Evolutionary conservation across 2,113 vertebrate genomes (phyloP), one percentile per base, ranked within the genome.

Genomic region (Gopherus evgoodei): DNA sequence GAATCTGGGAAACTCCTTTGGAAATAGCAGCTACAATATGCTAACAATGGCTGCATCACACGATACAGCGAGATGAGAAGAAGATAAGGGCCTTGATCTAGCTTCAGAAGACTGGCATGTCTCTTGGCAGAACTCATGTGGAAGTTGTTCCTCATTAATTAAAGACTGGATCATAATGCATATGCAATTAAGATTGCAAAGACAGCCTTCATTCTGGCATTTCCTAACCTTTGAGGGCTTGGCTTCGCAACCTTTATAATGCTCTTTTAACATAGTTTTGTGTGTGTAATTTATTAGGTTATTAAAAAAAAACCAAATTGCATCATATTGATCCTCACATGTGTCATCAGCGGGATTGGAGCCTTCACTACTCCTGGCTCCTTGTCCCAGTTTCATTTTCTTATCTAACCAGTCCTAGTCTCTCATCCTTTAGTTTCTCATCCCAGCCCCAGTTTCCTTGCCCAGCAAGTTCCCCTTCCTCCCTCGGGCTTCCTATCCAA

Each of bases 71-170:
- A 87, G 95, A 96, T 96, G 93, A 96, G 92, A 94, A 94, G 78
- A 82, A 97, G 91, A 88, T 83, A 0, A 5, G 84, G 96, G 88
- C 90, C 97, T 97, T 95, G 88, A 90, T 89, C 80, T 93, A 88
- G 56, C 85, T 96, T 94, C 83, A 93, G 80, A 95, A 96, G 86
- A 54, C 76, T 82, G 85, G 75, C 3, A 3, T 96, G 91, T 96
- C 94, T 97, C 50, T 86, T 96, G 93, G 95, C 95, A 97, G 95
- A 96, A 95, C 65, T 95, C 80, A 91, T 97, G 94, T 93, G 84
- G 82, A 93, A 97, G 83, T 97, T 95, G 87, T 82, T 96, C 87
- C 65, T 86, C 89, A 84, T 88, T 96, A 96, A 96, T 97, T 96
- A 95, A 86, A 53, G 85, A 81, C n/a, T 47, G 38, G 9, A 38